Evolutionary conservation across 2,113 vertebrate species (phyloP).

Genomic region (Notechis scutatus): DNA sequence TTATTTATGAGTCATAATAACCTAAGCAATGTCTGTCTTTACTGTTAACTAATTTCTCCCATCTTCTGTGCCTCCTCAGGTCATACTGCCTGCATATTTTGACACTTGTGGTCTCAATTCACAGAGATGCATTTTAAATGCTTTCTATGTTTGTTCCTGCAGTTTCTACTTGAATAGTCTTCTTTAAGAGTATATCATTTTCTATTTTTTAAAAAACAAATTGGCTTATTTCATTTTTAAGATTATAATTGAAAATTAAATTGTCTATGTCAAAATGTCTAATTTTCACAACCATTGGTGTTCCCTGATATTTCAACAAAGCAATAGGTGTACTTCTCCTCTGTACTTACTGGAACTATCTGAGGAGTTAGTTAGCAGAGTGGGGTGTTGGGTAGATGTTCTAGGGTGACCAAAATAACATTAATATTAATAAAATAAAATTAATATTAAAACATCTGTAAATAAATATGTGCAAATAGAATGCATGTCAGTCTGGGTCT

Average conservation of each 20-base stretch:
- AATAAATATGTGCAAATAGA: not conserved
- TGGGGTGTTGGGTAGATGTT: not conserved
- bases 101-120: not conserved
- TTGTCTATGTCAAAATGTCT: not conserved
- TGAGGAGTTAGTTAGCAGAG: not conserved
- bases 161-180: not conserved
- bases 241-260: not conserved
- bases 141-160: conserved; percentile 10
- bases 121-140: not conserved
- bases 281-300: not conserved
- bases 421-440: too few relatives aligned
- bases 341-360: not conserved
- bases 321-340: not conserved
- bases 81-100: not conserved
- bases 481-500: not conserved
- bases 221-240: not conserved
- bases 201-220: not conserved
- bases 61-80: conserved; percentile 28
- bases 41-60: conserved; percentile 38
- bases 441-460: not conserved
- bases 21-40: not conserved
- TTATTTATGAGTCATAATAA: conserved; percentile 26
- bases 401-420: not conserved
- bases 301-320: not conserved
- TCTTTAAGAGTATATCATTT: not conserved